Evolutionary conservation across 2,113 vertebrate genomes (phyloP), one percentile per base, ranked within the genome.

Genomic region (Pituophis catenifer): DNA sequence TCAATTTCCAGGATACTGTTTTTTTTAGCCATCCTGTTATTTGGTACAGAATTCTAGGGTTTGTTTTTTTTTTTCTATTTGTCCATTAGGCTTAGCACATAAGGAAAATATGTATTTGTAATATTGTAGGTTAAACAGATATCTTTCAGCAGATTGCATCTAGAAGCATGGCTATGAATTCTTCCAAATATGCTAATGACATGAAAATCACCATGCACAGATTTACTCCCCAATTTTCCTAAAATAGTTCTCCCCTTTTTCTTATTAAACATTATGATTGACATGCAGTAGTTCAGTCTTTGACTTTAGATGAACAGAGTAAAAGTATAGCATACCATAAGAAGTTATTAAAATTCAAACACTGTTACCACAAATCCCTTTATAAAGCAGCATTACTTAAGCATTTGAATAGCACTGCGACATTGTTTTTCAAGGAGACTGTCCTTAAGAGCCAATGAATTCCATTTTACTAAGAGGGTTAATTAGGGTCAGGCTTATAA

Each of bases 401-500:
- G 95, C 94, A 96, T 94, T 94, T 97, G 96, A 97, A 55, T 96
- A 95, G 95, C 92, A 91, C 57, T 94, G 93, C 90, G 92, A 94
- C 94, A 96, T 94, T 93, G 88, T 97, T 97, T 97, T 97, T 96
- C 96, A 94, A 89, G 95, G 81, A 96, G 93, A 87, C 86, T 95
- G 92, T 97, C 94, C 94, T 97, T 97, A 96, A 96, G 95, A 97
- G 94, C 91, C 96, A 97, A 96, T 97, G 95, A 96, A 96, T 94
- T 97, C 53, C 91, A 94, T 96, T 97, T 96, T 96, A 89, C 93
- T 96, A 97, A 95, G 93, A 97, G 95, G 95, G 96, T 97, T 97
- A 97, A 97, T 97, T 97, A 97, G 97, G 96, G 96, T 97, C 96
- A 96, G 33, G 92, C 95, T 97, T 96, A 93, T 97, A 97, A 96